A percentile compares a stretch with the other conserved stretches of the same genome.
Conservation (phyloP, 2,797 vertebrate genomes). For the Paguma larvata region DNA sequence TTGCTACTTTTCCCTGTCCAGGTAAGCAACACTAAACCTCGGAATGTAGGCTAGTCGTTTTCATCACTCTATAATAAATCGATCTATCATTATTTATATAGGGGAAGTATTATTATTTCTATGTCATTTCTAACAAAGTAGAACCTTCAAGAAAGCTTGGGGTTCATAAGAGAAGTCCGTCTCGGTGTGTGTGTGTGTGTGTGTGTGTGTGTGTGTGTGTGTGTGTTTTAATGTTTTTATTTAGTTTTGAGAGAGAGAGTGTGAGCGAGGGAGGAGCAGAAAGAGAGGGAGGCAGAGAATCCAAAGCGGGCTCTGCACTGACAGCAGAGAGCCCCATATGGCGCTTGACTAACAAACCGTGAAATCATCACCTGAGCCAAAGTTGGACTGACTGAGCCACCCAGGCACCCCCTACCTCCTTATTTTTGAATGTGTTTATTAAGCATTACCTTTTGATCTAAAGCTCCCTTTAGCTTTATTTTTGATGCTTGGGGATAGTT, state of each 20-base stretch:
- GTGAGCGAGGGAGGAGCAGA: too few relatives aligned
- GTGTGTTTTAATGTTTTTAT: slow-evolving; percentile 22
- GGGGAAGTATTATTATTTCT: slow-evolving; percentile 47
- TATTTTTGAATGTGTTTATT: slow-evolving; percentile 47
- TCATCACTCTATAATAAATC: slow-evolving; percentile 50
- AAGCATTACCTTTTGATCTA: slow-evolving; percentile 3
- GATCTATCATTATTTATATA: slow-evolving; percentile 32
- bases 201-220: slow-evolving; percentile 19
- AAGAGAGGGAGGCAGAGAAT: too few relatives aligned
- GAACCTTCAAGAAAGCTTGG: slow-evolving; percentile 21
- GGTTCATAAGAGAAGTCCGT: not conserved
- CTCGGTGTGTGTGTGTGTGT: not conserved
- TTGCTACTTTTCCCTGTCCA: slow-evolving; percentile 45
- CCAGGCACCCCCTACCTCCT: not conserved
- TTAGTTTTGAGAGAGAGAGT: not conserved
- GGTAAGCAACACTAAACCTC: slow-evolving; percentile 12
- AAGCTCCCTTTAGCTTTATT: slow-evolving; percentile 38
- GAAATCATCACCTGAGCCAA: too few relatives aligned
- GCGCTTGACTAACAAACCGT: too few relatives aligned
- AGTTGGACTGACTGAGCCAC: too few relatives aligned
- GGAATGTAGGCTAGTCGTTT: slow-evolving; percentile 32
- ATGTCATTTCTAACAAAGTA: slow-evolving; percentile 48
- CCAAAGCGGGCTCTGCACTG: too few relatives aligned
- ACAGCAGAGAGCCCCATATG: too few relatives aligned
- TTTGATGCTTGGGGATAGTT: slow-evolving; percentile 39